Conservation (phyloP, 2,888 invertebrate species). For the Lasioglossum villosulum region DNA sequence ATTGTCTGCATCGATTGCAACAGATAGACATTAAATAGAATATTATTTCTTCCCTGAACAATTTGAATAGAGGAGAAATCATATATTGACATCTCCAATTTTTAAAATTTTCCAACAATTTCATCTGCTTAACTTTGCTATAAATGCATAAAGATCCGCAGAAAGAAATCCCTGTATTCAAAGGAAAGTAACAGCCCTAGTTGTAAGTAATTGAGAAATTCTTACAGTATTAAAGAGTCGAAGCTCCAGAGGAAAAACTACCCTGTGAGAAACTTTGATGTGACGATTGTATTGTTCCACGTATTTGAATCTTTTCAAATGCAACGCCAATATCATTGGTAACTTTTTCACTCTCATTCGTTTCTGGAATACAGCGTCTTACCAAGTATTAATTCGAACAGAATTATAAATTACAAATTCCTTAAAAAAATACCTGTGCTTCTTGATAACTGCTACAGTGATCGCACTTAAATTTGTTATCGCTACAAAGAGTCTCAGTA, state of each 20-base stretch:
- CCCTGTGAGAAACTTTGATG: constrained; percentile 99
- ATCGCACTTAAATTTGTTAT: constrained; percentile 99
- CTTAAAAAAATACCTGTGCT: constrained; percentile 89
- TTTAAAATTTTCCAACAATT: no score
- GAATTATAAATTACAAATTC: background rate
- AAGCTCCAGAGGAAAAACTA: constrained; percentile 99
- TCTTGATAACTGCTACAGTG: constrained; percentile 99
- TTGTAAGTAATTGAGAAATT: constrained; percentile 62
- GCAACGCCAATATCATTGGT: constrained; percentile 98
- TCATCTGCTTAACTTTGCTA: no score
- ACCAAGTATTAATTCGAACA: background rate
- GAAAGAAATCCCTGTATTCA: no score
- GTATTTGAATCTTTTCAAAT: constrained; percentile 98
- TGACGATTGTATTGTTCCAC: constrained; percentile 99
- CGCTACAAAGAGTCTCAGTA: constrained; percentile 99
- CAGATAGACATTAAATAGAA: no score
- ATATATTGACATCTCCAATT: no score
- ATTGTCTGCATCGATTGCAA: no score
- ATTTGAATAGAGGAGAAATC: no score
- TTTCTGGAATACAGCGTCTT: constrained; percentile 85
- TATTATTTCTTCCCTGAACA: no score
- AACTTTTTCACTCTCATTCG: constrained; percentile 99
- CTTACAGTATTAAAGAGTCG: constrained; percentile 98
- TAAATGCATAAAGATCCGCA: no score
- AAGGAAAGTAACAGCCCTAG: no score